A percentile compares a stretch with the other conserved stretches of the same genome.
phyloP scores from a whole-genome alignment of 2,888 invertebrate genomes.

The Megastigmus dorsalis region DNA sequence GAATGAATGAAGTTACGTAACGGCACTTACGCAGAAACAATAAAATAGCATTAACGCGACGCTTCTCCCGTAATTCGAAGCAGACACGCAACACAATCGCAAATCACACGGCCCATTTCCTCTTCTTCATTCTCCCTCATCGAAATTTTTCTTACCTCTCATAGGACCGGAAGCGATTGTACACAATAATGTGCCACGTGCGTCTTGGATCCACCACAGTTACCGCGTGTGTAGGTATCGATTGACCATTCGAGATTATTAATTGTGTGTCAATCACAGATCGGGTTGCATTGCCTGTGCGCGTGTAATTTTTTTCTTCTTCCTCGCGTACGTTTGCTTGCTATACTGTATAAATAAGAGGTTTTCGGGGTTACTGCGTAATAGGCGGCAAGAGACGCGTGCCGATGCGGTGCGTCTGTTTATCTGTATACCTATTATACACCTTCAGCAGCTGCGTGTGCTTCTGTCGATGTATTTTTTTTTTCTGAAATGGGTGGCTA shows the following conservation, averaged over 20 bases:
- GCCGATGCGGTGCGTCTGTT: no score
- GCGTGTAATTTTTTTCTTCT: not conserved
- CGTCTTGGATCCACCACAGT: not conserved
- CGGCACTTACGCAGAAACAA: no score
- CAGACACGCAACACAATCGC: not conserved
- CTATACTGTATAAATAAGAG: no score
- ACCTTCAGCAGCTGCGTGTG: no score
- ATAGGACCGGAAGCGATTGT: conserved; percentile 22
- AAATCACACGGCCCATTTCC: not conserved
- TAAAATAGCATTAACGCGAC: not conserved
- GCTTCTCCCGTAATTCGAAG: not conserved
- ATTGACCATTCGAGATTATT: conserved; percentile 35
- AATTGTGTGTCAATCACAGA: conserved; percentile 27
- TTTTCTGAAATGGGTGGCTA: no score
- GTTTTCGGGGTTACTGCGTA: no score
- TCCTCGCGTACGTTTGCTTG: no score
- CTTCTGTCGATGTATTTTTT: no score
- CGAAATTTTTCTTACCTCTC: not conserved
- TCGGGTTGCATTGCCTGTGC: not conserved
- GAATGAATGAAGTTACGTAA: no score
- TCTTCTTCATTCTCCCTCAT: not conserved
- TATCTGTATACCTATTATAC: no score
- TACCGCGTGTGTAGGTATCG: conserved; percentile 24
- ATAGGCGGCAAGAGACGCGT: no score
- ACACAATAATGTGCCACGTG: not conserved